Evolutionary conservation across 2,888 invertebrate genomes (phyloP), one percentile per base, ranked within the genome.

Genomic region (Mythimna ferrago): DNA sequence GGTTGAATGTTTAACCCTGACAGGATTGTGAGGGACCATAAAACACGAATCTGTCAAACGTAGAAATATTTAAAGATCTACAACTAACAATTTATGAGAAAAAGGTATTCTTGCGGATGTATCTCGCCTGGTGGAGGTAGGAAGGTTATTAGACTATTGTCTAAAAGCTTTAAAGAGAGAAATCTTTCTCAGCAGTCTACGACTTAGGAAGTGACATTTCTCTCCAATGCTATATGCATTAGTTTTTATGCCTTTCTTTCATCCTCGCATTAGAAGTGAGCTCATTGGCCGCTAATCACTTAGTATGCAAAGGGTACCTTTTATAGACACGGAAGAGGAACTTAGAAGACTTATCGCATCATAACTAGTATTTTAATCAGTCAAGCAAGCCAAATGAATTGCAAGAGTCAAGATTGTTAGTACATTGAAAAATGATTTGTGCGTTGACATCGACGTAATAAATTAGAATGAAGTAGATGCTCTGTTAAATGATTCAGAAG

Each of bases 311-410:
- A 85, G 71, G 66, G 76, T 83, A 57, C 67, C 62, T 74, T 73
- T 76, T 76, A 71, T 72, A 70, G 58, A 78, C 68, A 51, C 85
- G 85, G 85, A 84, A 85, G 76, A 76, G 83, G 84, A 84, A 85
- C 82, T 84, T 65, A 53, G 38, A 78, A 74, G 76, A 80, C 67
- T 75, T 75, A 85, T 84, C 78, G 83, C 83, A 73, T 82, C 83
- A 76, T 82, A 82, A 76, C 64, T 75, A 74, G 85, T 77, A 77
- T 82, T 80, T 84, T 76, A 84, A 82, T 83, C 82, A 84, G 67
- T 85, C 70, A 73, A 76, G 69, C 73, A 57, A 70, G 69, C 62
- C 69, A 65, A 76, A 70, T 54, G 57, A 62, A 85, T 78, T 76
- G 72, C 72, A 71, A 68, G 35, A 44, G 32, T 10, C 72, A 69